A percentile compares a stretch with the other conserved stretches of the same genome.
phyloP scores from a whole-genome alignment of 2,888 invertebrate genomes.

The Podabrus alpinus region DNA sequence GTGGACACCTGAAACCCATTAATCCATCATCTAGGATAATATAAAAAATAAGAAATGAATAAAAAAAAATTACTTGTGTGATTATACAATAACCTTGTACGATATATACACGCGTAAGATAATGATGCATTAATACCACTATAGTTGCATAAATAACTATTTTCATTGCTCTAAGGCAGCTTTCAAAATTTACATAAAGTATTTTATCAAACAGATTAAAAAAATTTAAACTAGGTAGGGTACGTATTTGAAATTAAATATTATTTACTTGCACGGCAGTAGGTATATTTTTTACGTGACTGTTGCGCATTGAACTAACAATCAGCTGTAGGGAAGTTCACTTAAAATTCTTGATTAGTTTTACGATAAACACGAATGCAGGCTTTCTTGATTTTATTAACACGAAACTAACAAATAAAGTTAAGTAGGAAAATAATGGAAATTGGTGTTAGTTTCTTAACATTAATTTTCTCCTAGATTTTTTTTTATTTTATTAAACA shows the following conservation, averaged over 20 bases:
- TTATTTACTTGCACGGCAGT: not conserved
- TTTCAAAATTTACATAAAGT: not conserved
- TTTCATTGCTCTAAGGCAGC: not conserved
- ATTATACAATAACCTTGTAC: no score
- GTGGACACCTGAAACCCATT: no score
- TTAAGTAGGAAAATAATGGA: constrained; percentile 14
- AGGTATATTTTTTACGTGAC: constrained; percentile 7
- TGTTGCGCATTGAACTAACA: constrained; percentile 18
- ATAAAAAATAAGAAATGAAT: no score
- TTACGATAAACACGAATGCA: constrained; percentile 41
- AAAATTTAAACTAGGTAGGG: not conserved
- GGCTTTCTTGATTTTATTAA: constrained; percentile 33
- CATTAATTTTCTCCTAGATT: not conserved
- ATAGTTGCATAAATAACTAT: no score
- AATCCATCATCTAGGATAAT: no score
- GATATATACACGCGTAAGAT: no score
- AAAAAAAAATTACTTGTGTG: no score
- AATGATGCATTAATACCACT: no score
- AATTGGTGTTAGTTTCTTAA: not conserved
- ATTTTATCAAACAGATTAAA: not conserved
- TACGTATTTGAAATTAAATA: not conserved
- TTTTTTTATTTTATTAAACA: not conserved
- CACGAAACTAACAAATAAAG: constrained; percentile 35
- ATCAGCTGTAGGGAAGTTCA: constrained; percentile 39
- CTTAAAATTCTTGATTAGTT: constrained; percentile 39